Evolutionary conservation across 2,888 invertebrate species (phyloP).

Genomic region (Metellina segmentata): DNA sequence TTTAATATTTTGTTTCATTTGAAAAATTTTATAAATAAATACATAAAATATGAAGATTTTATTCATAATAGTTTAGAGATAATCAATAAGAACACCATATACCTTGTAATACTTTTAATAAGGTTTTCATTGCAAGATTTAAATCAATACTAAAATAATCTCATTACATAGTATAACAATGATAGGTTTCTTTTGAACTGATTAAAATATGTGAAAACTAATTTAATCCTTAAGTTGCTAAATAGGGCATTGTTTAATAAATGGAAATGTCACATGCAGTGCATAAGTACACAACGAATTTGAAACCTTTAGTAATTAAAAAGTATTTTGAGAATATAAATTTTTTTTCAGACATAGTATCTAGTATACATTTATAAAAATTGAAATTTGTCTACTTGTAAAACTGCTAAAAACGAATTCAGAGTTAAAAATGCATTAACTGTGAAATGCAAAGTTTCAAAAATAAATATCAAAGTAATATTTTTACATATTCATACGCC

Average conservation of each 20-base stretch:
- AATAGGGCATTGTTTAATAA: slow-evolving; percentile 5
- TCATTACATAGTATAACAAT: slow-evolving; percentile 66
- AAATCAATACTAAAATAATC: slow-evolving; percentile 70
- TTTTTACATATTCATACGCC: background rate
- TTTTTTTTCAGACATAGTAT: background rate
- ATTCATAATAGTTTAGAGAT: background rate
- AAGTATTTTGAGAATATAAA: no score
- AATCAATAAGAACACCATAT: background rate
- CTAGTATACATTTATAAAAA: background rate
- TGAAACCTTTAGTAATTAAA: no score
- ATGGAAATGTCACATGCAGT: no score
- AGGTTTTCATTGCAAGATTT: slow-evolving; percentile 58
- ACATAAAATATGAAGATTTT: background rate
- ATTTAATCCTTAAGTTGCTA: slow-evolving; percentile 46
- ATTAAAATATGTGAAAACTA: slow-evolving; percentile 68
- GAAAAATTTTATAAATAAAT: background rate
- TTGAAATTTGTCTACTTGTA: background rate
- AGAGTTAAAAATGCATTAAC: background rate
- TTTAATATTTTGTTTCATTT: background rate
- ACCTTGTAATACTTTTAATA: slow-evolving; percentile 59
- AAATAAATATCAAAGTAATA: slow-evolving; percentile 1
- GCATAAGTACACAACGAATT: no score
- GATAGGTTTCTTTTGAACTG: slow-evolving; percentile 60
- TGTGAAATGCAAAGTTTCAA: background rate
- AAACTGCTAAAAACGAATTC: background rate